Base-by-base conservation (phyloP, 2,113 vertebrate genomes). In the Chionis minor region DNA sequence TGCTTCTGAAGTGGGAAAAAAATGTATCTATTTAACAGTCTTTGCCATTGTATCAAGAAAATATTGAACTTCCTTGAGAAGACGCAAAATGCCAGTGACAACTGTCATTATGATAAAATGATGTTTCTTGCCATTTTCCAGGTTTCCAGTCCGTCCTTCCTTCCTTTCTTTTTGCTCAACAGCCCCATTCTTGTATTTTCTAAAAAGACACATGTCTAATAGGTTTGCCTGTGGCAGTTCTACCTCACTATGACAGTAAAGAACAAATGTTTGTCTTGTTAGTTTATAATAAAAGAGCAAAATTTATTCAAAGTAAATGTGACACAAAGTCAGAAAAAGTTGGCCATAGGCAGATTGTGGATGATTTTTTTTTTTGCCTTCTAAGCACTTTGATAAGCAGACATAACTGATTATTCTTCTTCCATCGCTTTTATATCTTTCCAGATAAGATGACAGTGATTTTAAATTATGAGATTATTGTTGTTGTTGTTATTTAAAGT, bases 171-270 rank as follows among this genome's bases (percentile, higher is more conserved):
- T 88, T 85, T 0, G 0, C 59, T 63, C 70, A 74, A 35, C 26
- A 86, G 55, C 87, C n/a, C 30, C 23, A 5, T 15, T 81, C 56
- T 78, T 54, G 0, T 83, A 6, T 79, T 84, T 84, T 94, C 47
- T 86, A 38, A 65, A 83, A 82, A 94, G 83, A 88, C 59, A 62
- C 45, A 42, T 56, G 52, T 94, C 86, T 71, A 55, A 73, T 94
- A 95, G 94, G 69, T 95, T 94, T 95, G 92, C 95, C 86, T 85
- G 22, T 96, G 86, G 95, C 88, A 71, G 32, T 89, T 94, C 40
- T 62, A 83, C 59, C 77, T 94, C 78, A 49, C 70, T 93, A 30
- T 92, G 83, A 66, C 88, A 88, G 63, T 62, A 84, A 49, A 90
- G 84, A 86, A 94, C 66, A 87, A 94, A 88, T 71, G 27, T 88